These are phyloP conservation scores for Ligdia adustata DNA, from an alignment of 2,888 invertebrate genomes.

Conservation along the genomic window DNA sequence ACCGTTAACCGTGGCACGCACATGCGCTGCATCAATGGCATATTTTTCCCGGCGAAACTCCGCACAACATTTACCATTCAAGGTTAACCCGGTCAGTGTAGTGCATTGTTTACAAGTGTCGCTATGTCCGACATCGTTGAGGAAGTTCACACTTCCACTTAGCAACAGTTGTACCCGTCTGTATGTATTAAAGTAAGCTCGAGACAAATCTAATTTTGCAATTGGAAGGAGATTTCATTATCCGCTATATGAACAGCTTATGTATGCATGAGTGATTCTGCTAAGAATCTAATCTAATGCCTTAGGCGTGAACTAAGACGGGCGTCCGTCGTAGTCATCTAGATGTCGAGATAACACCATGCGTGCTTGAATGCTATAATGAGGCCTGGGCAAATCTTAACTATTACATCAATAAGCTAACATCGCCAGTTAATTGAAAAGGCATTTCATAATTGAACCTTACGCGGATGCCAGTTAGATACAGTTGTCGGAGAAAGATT, in stretches of 20 bases:
- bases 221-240: conserved; percentile 10
- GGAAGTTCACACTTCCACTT: conserved; percentile 47
- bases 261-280: conserved; percentile 31
- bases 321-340: conserved; percentile 48
- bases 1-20: conserved; percentile 81
- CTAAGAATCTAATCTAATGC: conserved; percentile 46
- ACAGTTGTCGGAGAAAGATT: conserved; percentile 18
- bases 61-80: conserved; percentile 79
- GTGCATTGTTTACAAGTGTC: conserved; percentile 73
- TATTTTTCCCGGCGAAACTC: conserved; percentile 80
- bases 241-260: conserved; percentile 22
- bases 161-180: conserved; percentile 42
- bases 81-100: conserved; percentile 80
- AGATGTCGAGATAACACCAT: conserved; percentile 58
- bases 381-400: conserved; percentile 51
- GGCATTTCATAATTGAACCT: conserved; percentile 47
- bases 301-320: conserved; percentile 54
- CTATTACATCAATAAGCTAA: conserved; percentile 54
- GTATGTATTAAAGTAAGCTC: conserved; percentile 34
- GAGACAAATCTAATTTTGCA: conserved; percentile 6
- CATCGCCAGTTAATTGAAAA: conserved; percentile 58
- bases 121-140: conserved; percentile 50
- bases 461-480: conserved; percentile 28
- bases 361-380: conserved; percentile 60
- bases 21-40: conserved; percentile 80